These are phyloP conservation scores for Caenorhabditis sp. DNA, from an alignment of 2,888 invertebrate genomes.

Conservation along the genomic window DNA sequence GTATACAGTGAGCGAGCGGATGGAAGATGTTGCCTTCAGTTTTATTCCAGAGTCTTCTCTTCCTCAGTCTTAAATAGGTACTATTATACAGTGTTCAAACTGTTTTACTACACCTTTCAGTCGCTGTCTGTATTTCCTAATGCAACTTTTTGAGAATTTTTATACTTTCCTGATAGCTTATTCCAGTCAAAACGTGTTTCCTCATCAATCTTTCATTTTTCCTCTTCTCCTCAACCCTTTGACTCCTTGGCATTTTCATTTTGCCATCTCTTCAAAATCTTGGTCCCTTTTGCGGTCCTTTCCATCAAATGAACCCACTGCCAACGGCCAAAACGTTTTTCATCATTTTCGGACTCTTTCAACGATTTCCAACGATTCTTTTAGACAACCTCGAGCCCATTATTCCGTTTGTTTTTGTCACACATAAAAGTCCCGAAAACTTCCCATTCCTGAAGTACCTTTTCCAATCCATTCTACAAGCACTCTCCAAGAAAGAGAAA, in stretches of 20 bases:
- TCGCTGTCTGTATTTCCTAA: too few species aligned
- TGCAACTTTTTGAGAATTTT: neutral
- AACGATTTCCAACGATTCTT: constrained; percentile 5
- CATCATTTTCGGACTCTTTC: constrained; percentile 25
- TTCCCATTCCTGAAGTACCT: constrained; percentile 37
- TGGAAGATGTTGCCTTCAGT: constrained; percentile 22
- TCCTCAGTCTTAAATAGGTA: too few species aligned
- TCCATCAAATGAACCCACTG: neutral
- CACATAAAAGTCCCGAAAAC: neutral
- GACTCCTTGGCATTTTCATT: neutral
- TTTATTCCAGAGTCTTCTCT: constrained; percentile 10
- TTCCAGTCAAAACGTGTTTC: neutral
- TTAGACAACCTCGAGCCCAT: constrained; percentile 40
- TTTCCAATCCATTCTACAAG: constrained; percentile 23
- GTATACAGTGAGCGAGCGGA: constrained; percentile 34
- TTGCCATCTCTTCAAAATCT: neutral
- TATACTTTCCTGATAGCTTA: constrained; percentile 6
- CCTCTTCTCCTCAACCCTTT: neutral
- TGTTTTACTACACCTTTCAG: too few species aligned
- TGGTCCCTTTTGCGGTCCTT: neutral
- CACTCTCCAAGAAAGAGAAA: constrained; percentile 36
- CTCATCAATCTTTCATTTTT: neutral
- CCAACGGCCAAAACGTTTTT: neutral
- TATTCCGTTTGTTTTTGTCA: constrained; percentile 26
- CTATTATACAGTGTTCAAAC: too few species aligned